These are phyloP conservation scores for Atherinosoma microstoma DNA, from an alignment of 2,797 vertebrate species.

Conservation along the genomic window DNA sequence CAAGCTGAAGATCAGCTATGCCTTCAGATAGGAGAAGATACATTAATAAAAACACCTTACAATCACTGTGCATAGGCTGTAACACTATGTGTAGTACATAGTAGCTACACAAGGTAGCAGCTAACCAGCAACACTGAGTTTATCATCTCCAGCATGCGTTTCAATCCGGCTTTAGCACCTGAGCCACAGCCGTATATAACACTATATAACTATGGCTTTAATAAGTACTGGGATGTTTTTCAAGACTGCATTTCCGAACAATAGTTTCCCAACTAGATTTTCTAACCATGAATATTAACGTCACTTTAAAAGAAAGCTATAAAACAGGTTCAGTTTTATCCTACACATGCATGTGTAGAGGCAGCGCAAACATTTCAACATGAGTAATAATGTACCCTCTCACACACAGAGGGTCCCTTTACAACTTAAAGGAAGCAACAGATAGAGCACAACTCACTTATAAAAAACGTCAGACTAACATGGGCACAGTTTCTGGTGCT, in stretches of 20 bases:
- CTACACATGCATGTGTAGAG: neutral
- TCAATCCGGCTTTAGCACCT: too few relatives aligned
- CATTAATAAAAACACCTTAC: too few relatives aligned
- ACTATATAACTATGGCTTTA: too few relatives aligned
- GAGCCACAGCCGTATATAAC: too few relatives aligned
- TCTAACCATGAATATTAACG: neutral
- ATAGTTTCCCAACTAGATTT: neutral
- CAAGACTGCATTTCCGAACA: too few relatives aligned
- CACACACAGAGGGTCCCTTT: neutral
- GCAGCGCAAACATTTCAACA: neutral
- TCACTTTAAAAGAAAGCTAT: neutral
- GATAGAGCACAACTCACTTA: neutral
- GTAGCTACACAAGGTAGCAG: neutral
- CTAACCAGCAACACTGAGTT: too few relatives aligned
- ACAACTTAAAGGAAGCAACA: neutral
- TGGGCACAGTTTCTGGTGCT: neutral
- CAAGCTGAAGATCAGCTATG: neutral
- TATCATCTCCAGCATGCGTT: neutral
- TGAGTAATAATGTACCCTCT: neutral
- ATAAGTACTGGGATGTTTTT: too few relatives aligned
- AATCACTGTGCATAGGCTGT: too few relatives aligned
- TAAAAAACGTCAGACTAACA: neutral
- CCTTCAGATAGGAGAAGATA: too few relatives aligned
- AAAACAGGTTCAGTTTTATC: neutral
- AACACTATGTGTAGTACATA: neutral